A percentile compares a stretch with the other conserved stretches of the same genome.
These are phyloP conservation scores for Thysanoteuthis rhombus DNA, from an alignment of 2,888 invertebrate species.

Conservation along the genomic window DNA sequence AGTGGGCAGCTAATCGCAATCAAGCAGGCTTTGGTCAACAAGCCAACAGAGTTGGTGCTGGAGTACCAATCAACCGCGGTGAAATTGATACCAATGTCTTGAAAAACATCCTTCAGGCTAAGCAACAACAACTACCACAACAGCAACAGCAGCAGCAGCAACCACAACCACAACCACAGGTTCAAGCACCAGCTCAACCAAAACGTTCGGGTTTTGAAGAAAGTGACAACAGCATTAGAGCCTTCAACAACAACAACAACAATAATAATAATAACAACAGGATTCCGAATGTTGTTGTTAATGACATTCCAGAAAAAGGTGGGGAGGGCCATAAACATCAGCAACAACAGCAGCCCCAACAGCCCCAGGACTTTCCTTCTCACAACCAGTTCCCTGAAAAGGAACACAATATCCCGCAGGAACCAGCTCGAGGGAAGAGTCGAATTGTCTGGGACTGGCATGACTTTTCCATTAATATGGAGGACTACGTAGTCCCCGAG, in stretches of 20 bases:
- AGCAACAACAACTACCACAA: not conserved
- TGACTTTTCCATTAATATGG: constrained; percentile 59
- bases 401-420: not conserved
- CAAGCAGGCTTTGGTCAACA: not conserved
- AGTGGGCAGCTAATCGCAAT: not conserved
- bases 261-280: not conserved
- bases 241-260: not conserved
- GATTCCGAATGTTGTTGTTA: not conserved
- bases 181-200: not conserved
- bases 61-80: not conserved
- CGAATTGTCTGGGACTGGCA: constrained; percentile 59
- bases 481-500: constrained; percentile 57
- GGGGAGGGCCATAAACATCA: not conserved
- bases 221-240: not conserved
- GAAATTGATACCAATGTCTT: not conserved
- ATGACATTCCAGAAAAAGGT: not conserved
- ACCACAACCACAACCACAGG: not conserved
- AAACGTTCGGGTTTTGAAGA: not conserved
- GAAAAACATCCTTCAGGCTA: not conserved
- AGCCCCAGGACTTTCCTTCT: not conserved
- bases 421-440: constrained; percentile 40
- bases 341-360: not conserved
- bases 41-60: not conserved
- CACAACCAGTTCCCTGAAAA: not conserved
- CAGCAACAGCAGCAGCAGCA: not conserved